phyloP scores from a whole-genome alignment of 2,113 vertebrate genomes.

The Lucifuga dentata region DNA sequence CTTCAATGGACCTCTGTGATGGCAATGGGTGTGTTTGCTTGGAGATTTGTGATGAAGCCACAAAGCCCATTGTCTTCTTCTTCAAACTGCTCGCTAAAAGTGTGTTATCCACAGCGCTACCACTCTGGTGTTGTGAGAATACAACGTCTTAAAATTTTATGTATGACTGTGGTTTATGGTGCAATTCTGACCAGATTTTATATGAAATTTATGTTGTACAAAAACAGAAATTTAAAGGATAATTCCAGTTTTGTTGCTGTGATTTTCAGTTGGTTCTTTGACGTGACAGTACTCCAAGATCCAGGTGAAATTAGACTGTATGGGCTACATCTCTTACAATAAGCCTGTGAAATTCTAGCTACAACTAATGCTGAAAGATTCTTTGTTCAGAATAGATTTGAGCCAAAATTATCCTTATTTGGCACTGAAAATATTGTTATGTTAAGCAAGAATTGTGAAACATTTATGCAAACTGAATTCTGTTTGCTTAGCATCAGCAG shows the following conservation, averaged over 20 bases:
- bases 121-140: constrained; percentile 10
- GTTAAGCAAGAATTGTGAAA: no score
- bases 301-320: constrained; percentile 10
- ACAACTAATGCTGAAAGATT: no score
- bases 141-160: constrained; percentile 14
- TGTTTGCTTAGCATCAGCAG: not conserved
- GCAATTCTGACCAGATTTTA: constrained; percentile 43
- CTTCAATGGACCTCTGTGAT: not conserved
- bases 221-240: not conserved
- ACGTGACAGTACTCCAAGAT: not conserved
- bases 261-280: not conserved
- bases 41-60: not conserved
- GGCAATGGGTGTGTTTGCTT: not conserved
- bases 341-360: no score
- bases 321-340: not conserved
- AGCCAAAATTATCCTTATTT: no score
- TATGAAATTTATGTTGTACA: constrained; percentile 1
- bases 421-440: no score
- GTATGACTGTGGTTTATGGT: constrained; percentile 26
- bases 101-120: constrained; percentile 7
- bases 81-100: constrained; percentile 3
- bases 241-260: constrained; percentile 16
- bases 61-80: not conserved
- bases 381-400: no score
- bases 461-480: no score